Evolutionary conservation across 2,888 invertebrate species (phyloP), one percentile per base, ranked within the genome.

Genomic region (Heliconius hortense): DNA sequence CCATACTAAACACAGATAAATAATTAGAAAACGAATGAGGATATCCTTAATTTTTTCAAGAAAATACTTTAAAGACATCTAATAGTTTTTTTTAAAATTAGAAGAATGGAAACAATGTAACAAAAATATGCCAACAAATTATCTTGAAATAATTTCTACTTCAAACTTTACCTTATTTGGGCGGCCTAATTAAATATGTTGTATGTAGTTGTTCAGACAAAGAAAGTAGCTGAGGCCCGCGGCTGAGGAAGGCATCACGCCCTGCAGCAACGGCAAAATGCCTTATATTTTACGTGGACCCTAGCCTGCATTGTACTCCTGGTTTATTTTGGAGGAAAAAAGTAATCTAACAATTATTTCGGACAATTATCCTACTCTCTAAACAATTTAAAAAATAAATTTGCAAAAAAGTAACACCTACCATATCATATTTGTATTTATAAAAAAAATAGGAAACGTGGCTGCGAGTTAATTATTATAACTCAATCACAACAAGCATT

Each of bases 161-260:
- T 26, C 26, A 26, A 74, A 28, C 15, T 63, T 69, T 56, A 39
- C 53, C n/a, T 53, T 74, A 70, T 64, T 64, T 70, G 56, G 67
- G 39, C 66, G 72, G 87, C 88, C 88, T 90, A 90, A 91, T 91
- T 91, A 89, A 89, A 90, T 89, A 89, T 88, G 85, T 87, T 86
- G 85, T 81, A 80, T 86, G 87, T 84, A 85, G 87, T 71, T 56
- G 70, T 85, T 85, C 84, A 86, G 85, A 89, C 86, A 86, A 89
- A 89, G 88, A 88, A 89, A 85, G 83, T 82, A 79, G 84, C 79
- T 77, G 80, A 78, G 80, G 83, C 83, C 85, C 81, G 79, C 78
- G 84, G 84, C 83, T 76, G 78, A 76, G 78, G 71, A 63, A 71
- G 75, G 74, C 76, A 74, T 53, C 73, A 67, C 67, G 63, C 68